phyloP scores from a whole-genome alignment of 2,888 invertebrate species.

The Leucophenga montana region DNA sequence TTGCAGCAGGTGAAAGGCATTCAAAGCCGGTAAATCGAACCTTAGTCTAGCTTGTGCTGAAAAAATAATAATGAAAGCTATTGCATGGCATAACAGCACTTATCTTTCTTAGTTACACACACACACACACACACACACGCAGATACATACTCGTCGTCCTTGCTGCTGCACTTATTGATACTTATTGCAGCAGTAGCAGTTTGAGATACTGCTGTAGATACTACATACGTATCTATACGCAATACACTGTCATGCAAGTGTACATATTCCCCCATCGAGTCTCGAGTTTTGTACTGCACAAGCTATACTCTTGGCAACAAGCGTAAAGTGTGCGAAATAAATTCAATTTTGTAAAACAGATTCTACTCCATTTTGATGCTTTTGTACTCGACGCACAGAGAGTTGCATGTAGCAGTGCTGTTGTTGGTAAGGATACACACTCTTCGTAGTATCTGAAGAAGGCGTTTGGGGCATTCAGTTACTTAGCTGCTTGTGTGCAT shows the following conservation, averaged over 20 bases:
- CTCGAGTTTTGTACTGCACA: too few relatives aligned
- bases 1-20: not conserved
- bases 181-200: conserved; percentile 5
- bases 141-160: not conserved
- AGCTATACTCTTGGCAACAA: not conserved
- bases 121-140: conserved; percentile 30
- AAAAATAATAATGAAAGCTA: conserved; percentile 59
- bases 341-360: conserved; percentile 65
- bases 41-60: conserved; percentile 18
- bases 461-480: too few relatives aligned
- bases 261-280: not conserved
- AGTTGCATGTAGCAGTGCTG: not conserved
- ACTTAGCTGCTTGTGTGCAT: conserved; percentile 47
- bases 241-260: not conserved
- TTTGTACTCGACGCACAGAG: conserved; percentile 17
- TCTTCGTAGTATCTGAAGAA: too few relatives aligned
- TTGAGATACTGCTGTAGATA: not conserved
- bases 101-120: conserved; percentile 64
- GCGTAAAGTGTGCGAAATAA: conserved; percentile 53
- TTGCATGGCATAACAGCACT: conserved; percentile 49
- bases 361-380: conserved; percentile 62
- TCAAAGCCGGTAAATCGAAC: too few relatives aligned
- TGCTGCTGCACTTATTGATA: conserved; percentile 23
- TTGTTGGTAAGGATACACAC: not conserved
- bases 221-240: too few relatives aligned